These are phyloP conservation scores for Trissolcus japonicus DNA, from an alignment of 2,888 invertebrate genomes.

Conservation along the genomic window DNA sequence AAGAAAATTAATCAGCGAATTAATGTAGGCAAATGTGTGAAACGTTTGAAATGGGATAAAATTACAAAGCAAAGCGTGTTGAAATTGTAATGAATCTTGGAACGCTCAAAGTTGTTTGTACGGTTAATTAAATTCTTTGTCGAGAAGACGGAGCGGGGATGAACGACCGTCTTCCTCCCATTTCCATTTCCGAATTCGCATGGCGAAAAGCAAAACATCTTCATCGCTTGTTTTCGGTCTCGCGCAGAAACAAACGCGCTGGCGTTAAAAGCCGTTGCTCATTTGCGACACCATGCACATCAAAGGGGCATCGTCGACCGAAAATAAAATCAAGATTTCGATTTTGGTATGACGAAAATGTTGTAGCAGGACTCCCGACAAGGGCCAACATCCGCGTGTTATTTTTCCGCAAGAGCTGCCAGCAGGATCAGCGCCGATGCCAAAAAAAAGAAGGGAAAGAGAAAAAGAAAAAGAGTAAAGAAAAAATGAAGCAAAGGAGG, in stretches of 20 bases:
- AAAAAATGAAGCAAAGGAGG: neutral
- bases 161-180: neutral
- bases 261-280: constrained; percentile 43
- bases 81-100: too few relatives aligned
- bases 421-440: constrained; percentile 21
- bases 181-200: constrained; percentile 21
- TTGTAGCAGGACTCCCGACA: constrained; percentile 23
- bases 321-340: constrained; percentile 45
- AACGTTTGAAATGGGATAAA: too few relatives aligned
- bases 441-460: neutral
- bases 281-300: constrained; percentile 38
- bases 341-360: constrained; percentile 43
- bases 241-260: constrained; percentile 28
- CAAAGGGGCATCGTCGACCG: constrained; percentile 20
- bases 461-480: neutral
- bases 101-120: too few relatives aligned
- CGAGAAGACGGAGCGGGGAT: too few relatives aligned
- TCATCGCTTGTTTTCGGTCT: constrained; percentile 5
- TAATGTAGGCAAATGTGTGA: too few relatives aligned
- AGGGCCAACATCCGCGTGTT: constrained; percentile 29
- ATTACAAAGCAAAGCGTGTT: too few relatives aligned
- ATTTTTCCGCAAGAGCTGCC: constrained; percentile 33
- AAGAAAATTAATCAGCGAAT: too few relatives aligned
- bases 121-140: constrained; percentile 5
- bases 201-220: constrained; percentile 22